phyloP scores from a whole-genome alignment of 1,140 invertebrate genomes.

The Drosophila ercepeae region DNA sequence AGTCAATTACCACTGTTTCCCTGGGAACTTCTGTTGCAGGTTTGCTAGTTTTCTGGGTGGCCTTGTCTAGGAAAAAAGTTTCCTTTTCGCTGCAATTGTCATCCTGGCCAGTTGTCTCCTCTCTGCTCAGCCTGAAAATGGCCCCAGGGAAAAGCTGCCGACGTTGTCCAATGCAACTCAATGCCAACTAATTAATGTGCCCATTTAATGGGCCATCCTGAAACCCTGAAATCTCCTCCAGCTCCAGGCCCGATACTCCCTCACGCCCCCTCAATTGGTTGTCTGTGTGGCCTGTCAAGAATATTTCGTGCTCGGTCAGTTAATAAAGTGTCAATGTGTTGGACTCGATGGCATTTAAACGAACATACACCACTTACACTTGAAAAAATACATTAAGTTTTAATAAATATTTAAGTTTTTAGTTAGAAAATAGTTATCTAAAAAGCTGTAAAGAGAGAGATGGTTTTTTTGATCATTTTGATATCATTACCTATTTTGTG shows the following conservation, averaged over 20 bases:
- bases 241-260: background rate
- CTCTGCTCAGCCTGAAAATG: constrained; percentile 21
- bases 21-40: constrained; percentile 16
- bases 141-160: constrained; percentile 36
- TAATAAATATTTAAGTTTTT: background rate
- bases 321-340: constrained; percentile 77
- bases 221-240: constrained; percentile 42
- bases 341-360: constrained; percentile 28
- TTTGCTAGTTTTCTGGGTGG: constrained; percentile 21
- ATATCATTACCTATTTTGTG: background rate
- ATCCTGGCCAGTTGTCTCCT: constrained; percentile 6
- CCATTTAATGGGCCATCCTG: constrained; percentile 69
- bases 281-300: constrained; percentile 60
- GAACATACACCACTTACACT: constrained; percentile 5
- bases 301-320: constrained; percentile 71
- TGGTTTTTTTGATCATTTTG: too few relatives aligned
- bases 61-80: constrained; percentile 23
- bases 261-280: background rate
- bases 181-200: constrained; percentile 77
- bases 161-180: constrained; percentile 57
- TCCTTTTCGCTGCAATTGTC: constrained; percentile 26
- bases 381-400: background rate
- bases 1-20: constrained; percentile 31
- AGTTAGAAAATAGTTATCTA: too few relatives aligned
- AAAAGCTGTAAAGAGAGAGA: too few relatives aligned